Conservation (phyloP, 1,140 invertebrate species). For the Melitaea cinxia region DNA sequence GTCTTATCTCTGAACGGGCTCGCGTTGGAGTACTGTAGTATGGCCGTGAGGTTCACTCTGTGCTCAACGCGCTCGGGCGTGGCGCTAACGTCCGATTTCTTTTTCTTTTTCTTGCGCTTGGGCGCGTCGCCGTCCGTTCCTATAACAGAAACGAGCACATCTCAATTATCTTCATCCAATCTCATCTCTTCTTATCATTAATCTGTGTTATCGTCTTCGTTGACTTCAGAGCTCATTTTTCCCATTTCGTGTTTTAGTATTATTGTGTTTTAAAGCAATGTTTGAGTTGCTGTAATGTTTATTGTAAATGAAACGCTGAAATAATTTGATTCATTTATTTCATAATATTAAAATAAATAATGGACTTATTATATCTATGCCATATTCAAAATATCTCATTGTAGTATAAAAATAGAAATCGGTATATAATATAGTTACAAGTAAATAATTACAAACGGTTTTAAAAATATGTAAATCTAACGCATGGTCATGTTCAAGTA, state of each 20-base stretch:
- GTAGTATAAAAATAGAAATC: too few species aligned
- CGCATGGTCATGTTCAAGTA: too few species aligned
- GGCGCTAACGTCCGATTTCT: slow-evolving; percentile 66
- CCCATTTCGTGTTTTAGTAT: slow-evolving; percentile 14
- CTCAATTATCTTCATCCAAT: slow-evolving; percentile 71
- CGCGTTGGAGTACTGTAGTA: slow-evolving; percentile 73
- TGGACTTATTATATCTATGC: too few species aligned
- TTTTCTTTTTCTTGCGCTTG: slow-evolving; percentile 70
- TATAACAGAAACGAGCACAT: slow-evolving; percentile 77
- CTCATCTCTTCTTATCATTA: slow-evolving; percentile 50
- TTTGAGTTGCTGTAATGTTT: slow-evolving; percentile 6
- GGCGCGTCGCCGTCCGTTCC: slow-evolving; percentile 62
- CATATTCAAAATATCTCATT: too few species aligned
- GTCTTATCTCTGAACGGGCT: slow-evolving; percentile 75
- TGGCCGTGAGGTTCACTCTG: slow-evolving; percentile 72
- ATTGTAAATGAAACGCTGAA: slow-evolving; percentile 29
- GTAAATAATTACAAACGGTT: too few species aligned
- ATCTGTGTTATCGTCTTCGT: slow-evolving; percentile 31
- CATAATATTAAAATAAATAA: background rate
- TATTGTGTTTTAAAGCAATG: background rate
- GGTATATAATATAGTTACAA: too few species aligned
- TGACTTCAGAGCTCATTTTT: slow-evolving; percentile 31
- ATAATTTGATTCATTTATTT: slow-evolving; percentile 17
- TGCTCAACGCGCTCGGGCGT: slow-evolving; percentile 74
- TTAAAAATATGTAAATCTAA: too few species aligned